A percentile compares a stretch with the other conserved stretches of the same genome.
These are phyloP conservation scores for Macrosoma leucophasiata DNA, from an alignment of 2,888 invertebrate genomes.

Conservation along the genomic window DNA sequence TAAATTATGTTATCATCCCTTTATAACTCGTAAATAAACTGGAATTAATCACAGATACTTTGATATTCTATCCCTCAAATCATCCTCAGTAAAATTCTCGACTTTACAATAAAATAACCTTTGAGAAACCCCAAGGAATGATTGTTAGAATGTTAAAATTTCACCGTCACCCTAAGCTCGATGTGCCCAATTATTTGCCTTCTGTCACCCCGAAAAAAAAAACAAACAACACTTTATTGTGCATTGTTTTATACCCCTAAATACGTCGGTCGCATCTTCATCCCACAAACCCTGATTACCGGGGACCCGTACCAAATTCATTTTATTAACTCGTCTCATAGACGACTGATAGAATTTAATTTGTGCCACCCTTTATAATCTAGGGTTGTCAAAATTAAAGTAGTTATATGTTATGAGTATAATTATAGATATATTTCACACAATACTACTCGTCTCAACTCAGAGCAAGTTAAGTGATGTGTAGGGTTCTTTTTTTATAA, in stretches of 20 bases:
- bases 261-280: slow-evolving; percentile 36
- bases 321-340: slow-evolving; percentile 74
- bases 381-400: slow-evolving; percentile 25
- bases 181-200: slow-evolving; percentile 57
- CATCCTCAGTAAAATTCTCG: too few species aligned
- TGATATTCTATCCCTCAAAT: too few species aligned
- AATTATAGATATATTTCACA: too few species aligned
- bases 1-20: neutral
- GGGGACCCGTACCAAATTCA: slow-evolving; percentile 60
- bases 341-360: slow-evolving; percentile 71
- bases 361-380: slow-evolving; percentile 48
- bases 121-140: too few species aligned
- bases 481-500: too few species aligned
- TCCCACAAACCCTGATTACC: slow-evolving; percentile 36
- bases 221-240: slow-evolving; percentile 61
- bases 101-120: neutral
- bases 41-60: too few species aligned
- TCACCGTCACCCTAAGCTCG: slow-evolving; percentile 38
- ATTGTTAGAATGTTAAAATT: slow-evolving; percentile 41
- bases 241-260: slow-evolving; percentile 62
- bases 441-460: too few species aligned
- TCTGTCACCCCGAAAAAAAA: slow-evolving; percentile 54
- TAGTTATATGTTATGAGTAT: too few species aligned
- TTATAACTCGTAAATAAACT: neutral
- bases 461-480: too few species aligned